Conservation (phyloP, 2,888 invertebrate species). For the Ypsolopha sequella region DNA sequence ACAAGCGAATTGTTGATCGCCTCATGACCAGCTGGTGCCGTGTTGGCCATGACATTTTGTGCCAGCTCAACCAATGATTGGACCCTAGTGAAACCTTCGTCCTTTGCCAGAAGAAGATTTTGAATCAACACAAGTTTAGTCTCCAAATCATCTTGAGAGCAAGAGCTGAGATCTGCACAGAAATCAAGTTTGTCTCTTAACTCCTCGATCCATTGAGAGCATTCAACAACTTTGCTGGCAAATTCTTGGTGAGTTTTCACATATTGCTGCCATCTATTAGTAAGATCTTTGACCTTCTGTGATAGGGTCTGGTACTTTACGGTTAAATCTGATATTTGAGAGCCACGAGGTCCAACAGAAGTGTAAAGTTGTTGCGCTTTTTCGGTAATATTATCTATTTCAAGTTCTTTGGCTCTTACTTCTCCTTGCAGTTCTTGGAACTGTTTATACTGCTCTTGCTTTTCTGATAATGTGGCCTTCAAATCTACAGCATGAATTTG, state of each 20-base stretch:
- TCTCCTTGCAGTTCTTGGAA: conserved; percentile 87
- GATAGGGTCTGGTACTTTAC: conserved; percentile 92
- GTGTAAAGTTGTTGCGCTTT: conserved; percentile 88
- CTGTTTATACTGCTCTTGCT: conserved; percentile 85
- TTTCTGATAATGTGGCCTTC: conserved; percentile 84
- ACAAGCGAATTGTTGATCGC: conserved; percentile 87
- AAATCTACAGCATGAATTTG: conserved; percentile 90
- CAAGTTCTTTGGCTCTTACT: conserved; percentile 90
- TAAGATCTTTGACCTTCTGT: conserved; percentile 91
- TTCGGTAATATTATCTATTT: conserved; percentile 94
- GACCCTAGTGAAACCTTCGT: conserved; percentile 91
- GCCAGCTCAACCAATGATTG: conserved; percentile 92
- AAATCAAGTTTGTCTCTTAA: conserved; percentile 87
- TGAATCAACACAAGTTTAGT: conserved; percentile 86
- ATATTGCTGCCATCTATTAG: conserved; percentile 93
- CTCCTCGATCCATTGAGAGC: conserved; percentile 86
- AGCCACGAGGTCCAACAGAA: conserved; percentile 79
- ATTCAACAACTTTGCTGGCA: conserved; percentile 82
- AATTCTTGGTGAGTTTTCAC: conserved; percentile 91
- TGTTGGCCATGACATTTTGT: conserved; percentile 91
- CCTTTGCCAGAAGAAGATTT: conserved; percentile 90
- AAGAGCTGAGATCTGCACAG: conserved; percentile 85
- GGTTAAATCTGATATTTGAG: conserved; percentile 91
- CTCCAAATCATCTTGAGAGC: conserved; percentile 88
- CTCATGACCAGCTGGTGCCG: conserved; percentile 89